These are phyloP conservation scores for Cygnus atratus DNA, from an alignment of 2,113 vertebrate genomes.

Conservation along the genomic window DNA sequence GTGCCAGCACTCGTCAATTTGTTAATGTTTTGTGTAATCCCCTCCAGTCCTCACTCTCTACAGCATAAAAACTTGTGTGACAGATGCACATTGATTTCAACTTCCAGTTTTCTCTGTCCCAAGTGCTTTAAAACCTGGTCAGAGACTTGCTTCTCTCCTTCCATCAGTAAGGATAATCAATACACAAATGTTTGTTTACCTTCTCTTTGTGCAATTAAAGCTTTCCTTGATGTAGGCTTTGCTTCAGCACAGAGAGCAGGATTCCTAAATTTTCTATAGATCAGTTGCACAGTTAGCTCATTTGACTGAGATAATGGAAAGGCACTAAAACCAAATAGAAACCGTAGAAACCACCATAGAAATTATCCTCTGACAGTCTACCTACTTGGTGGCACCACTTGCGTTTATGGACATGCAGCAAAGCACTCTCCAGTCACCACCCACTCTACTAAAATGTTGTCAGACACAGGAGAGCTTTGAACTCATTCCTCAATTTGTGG, in stretches of 20 bases:
- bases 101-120: neutral
- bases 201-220: neutral
- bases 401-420: neutral
- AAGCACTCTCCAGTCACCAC: neutral
- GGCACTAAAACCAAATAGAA: neutral
- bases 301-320: neutral
- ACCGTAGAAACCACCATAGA: neutral
- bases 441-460: neutral
- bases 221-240: neutral
- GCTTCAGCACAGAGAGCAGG: neutral
- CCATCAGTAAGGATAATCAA: neutral
- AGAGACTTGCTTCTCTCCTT: neutral
- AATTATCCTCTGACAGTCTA: neutral
- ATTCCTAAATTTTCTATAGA: neutral
- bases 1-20: neutral
- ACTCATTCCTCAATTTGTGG: neutral
- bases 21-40: neutral
- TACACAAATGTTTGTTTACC: neutral
- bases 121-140: neutral
- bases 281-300: neutral
- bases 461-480: neutral
- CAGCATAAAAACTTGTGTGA: neutral
- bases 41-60: neutral
- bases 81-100: neutral
- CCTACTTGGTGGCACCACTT: neutral